Evolutionary conservation across 1,140 invertebrate genomes (phyloP).

Genomic region (Zaprionus capensis): DNA sequence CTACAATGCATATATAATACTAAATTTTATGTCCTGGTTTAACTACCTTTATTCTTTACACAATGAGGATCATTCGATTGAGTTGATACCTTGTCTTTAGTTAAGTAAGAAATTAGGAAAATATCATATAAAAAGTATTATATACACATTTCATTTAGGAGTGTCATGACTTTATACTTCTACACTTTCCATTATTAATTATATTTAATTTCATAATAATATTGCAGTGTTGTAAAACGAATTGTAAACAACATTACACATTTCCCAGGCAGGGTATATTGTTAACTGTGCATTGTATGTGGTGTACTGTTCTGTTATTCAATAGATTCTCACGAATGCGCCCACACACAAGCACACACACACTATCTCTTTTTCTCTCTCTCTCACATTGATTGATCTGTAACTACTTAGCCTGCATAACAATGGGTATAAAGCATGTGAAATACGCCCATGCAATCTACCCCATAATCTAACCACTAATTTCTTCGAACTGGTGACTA

Average conservation of each 20-base stretch:
- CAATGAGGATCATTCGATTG: neutral
- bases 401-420: conserved; percentile 5
- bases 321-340: conserved; percentile 63
- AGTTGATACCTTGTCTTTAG: no score
- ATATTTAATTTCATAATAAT: neutral
- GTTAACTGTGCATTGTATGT: conserved; percentile 26
- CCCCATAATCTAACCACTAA: conserved; percentile 9
- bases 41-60: neutral
- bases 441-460: conserved; percentile 57
- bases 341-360: conserved; percentile 31
- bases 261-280: neutral
- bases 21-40: no score
- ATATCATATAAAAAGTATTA: no score
- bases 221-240: neutral
- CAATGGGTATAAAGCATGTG: conserved; percentile 17
- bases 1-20: no score
- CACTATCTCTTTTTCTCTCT: neutral
- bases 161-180: no score
- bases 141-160: no score
- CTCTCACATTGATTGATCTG: neutral
- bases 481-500: conserved; percentile 57
- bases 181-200: no score
- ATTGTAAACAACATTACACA: neutral
- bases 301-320: neutral
- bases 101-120: no score